Conservation (phyloP, 2,888 invertebrate genomes). For the Tromatobia lineatoria region DNA sequence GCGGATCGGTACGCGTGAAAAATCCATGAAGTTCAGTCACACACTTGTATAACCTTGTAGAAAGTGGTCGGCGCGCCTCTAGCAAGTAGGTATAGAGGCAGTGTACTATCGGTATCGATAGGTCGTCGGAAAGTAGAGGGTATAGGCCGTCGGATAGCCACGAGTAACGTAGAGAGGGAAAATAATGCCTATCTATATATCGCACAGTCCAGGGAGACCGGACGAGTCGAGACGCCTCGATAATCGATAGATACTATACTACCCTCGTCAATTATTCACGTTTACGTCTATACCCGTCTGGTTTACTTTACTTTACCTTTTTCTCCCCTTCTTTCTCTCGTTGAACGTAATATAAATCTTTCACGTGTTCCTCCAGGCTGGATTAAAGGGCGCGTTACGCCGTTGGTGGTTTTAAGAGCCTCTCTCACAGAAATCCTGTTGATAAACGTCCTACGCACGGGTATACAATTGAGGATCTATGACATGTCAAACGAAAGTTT, state of each 20-base stretch:
- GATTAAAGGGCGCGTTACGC: not conserved
- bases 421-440: conserved; percentile 23
- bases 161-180: conserved; percentile 15
- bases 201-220: conserved; percentile 18
- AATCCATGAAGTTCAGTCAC: conserved; percentile 75
- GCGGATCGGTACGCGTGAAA: conserved; percentile 78
- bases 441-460: conserved; percentile 16
- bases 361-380: not conserved
- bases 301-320: conserved; percentile 26
- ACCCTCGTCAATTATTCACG: conserved; percentile 60
- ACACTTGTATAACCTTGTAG: conserved; percentile 64
- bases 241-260: conserved; percentile 60
- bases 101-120: conserved; percentile 28
- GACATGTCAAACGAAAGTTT: not conserved
- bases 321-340: conserved; percentile 7
- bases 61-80: conserved; percentile 17
- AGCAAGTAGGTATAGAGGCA: not conserved
- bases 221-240: conserved; percentile 47
- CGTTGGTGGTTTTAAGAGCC: conserved; percentile 20
- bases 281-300: conserved; percentile 37
- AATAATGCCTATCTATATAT: conserved; percentile 26
- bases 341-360: conserved; percentile 22
- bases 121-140: conserved; percentile 30
- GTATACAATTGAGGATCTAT: not conserved
- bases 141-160: conserved; percentile 2